Evolutionary conservation across 2,797 vertebrate species (phyloP).

Genomic region (Sebastes paucispinis): DNA sequence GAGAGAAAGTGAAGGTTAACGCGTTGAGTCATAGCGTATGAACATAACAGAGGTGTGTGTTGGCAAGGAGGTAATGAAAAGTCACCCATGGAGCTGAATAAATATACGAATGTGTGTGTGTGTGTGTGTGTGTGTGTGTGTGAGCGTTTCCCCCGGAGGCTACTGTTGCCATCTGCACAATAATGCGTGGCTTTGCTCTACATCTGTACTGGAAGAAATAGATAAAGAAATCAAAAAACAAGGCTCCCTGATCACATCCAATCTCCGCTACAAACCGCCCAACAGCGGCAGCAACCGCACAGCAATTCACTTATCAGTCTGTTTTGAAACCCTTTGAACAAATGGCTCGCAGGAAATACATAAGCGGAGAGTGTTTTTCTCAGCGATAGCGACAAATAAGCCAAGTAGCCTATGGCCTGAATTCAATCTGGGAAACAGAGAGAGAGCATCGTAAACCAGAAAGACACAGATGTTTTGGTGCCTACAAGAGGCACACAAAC

Average conservation of each 20-base stretch:
- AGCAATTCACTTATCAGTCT: not conserved
- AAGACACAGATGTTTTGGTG: not conserved
- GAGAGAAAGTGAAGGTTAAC: constrained; percentile 3
- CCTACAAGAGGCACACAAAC: not conserved
- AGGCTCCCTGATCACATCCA: constrained; percentile 5
- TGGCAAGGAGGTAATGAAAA: not conserved
- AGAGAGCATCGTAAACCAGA: not conserved
- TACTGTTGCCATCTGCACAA: constrained; percentile 42
- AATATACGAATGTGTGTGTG: not conserved
- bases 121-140: not conserved
- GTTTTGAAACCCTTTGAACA: constrained; percentile 18
- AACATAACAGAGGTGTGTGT: not conserved
- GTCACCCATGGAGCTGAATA: constrained; percentile 2
- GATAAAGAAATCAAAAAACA: not conserved
- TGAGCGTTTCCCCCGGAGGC: not conserved
- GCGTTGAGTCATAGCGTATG: not conserved
- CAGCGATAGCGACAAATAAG: not conserved
- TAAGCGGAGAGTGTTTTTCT: not conserved
- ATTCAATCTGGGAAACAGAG: constrained; percentile 5
- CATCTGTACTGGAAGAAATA: constrained; percentile 23
- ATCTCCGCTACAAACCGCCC: constrained; percentile 4
- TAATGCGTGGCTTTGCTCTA: constrained; percentile 21
- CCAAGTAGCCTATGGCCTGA: constrained; percentile 16
- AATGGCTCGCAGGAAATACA: constrained; percentile 24
- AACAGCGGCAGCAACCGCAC: not conserved